These are phyloP conservation scores for Dicrostonyx torquatus DNA, from an alignment of 2,797 vertebrate genomes.

Conservation along the genomic window DNA sequence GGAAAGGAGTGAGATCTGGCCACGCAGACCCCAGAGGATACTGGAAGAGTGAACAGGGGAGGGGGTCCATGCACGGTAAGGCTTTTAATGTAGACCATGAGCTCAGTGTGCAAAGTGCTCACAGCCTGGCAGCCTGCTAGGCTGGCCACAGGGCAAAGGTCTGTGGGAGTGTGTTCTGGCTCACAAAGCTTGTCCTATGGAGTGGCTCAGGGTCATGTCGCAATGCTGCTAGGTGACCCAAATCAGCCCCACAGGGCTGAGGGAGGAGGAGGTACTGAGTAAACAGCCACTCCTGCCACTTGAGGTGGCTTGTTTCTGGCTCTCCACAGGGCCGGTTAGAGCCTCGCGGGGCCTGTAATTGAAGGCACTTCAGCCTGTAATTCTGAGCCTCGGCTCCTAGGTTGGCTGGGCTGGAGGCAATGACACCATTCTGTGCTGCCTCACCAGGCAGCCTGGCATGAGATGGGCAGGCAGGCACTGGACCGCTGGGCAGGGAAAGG, in stretches of 20 bases:
- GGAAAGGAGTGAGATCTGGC: background rate
- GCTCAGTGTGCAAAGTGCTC: background rate
- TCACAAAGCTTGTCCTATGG: background rate
- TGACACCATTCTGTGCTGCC: background rate
- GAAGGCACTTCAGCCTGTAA: constrained; percentile 30
- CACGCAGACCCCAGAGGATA: no score
- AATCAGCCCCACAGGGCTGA: background rate
- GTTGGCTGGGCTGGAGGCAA: background rate
- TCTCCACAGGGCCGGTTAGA: background rate
- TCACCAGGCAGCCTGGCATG: background rate
- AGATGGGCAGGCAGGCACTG: no score
- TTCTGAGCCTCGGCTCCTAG: constrained; percentile 24
- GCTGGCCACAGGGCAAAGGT: background rate
- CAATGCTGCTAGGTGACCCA: background rate
- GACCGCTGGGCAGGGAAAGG: background rate
- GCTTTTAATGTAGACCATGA: background rate
- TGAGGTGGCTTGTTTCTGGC: background rate
- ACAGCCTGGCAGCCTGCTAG: background rate
- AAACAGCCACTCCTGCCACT: background rate
- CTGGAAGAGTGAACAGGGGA: no score
- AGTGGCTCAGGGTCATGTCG: background rate
- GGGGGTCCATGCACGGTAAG: background rate
- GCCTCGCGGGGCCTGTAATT: background rate
- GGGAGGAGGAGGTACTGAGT: background rate
- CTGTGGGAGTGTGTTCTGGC: background rate